phyloP scores from a whole-genome alignment of 2,888 invertebrate species.

The Phanerotoma sp. region DNA sequence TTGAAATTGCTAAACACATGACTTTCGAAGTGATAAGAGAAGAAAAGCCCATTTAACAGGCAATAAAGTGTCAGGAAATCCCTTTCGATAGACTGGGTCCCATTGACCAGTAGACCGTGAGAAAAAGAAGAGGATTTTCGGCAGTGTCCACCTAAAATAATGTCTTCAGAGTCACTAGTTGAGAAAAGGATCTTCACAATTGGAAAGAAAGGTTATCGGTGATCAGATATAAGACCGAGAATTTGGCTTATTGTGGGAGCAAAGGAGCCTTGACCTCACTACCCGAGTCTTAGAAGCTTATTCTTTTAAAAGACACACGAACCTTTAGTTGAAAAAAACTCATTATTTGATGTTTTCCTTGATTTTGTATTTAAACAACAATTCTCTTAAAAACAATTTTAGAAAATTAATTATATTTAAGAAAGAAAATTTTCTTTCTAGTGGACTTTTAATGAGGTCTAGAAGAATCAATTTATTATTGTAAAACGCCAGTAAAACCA shows the following conservation, averaged over 20 bases:
- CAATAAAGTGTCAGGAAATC: conserved; percentile 47
- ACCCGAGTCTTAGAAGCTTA: background rate
- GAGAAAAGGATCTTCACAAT: background rate
- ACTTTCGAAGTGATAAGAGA: conserved; percentile 49
- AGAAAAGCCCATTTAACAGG: conserved; percentile 55
- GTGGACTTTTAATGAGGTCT: too few species aligned
- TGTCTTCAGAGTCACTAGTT: background rate
- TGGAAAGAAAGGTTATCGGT: conserved; percentile 42
- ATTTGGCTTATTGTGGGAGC: conserved; percentile 46
- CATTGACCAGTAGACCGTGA: conserved; percentile 3
- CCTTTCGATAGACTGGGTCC: conserved; percentile 24
- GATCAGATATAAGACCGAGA: conserved; percentile 45
- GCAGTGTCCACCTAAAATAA: background rate
- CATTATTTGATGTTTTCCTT: too few species aligned
- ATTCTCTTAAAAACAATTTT: too few species aligned
- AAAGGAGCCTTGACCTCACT: conserved; percentile 33
- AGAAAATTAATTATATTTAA: too few species aligned
- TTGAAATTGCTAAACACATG: too few species aligned
- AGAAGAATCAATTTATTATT: too few species aligned
- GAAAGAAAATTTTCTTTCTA: too few species aligned
- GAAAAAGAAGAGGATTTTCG: conserved; percentile 8
- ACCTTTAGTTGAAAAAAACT: too few species aligned
- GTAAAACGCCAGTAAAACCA: conserved; percentile 9
- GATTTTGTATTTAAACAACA: too few species aligned
- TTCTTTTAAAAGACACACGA: background rate